phyloP scores from a whole-genome alignment of 2,113 vertebrate genomes.

The Columba janthina region DNA sequence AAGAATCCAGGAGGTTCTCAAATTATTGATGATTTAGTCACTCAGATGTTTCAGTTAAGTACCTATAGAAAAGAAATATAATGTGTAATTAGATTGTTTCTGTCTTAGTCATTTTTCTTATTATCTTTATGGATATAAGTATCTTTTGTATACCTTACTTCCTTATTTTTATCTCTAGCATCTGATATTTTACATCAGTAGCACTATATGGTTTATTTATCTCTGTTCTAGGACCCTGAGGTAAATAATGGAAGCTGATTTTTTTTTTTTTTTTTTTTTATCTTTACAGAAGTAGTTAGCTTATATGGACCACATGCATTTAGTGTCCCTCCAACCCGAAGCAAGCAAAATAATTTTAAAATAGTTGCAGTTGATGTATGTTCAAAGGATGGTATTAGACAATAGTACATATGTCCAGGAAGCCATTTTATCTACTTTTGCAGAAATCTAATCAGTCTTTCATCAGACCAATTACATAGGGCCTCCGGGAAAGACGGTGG shows the following conservation, averaged over 20 bases:
- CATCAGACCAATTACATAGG: neutral
- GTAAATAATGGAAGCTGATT: neutral
- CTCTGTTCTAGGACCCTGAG: neutral
- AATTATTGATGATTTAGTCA: neutral
- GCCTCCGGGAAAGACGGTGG: neutral
- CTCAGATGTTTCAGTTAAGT: neutral
- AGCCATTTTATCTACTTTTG: neutral
- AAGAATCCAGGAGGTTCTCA: neutral
- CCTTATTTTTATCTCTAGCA: neutral
- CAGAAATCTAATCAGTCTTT: neutral
- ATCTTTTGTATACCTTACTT: neutral
- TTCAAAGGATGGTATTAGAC: neutral
- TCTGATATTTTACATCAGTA: neutral
- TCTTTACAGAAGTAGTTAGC: neutral
- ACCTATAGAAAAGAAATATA: neutral
- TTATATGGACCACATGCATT: neutral
- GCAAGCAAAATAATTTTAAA: neutral
- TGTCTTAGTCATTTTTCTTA: neutral
- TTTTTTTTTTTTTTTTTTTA: neutral
- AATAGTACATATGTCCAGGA: neutral
- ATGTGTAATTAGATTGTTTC: neutral
- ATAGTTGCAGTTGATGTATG: neutral
- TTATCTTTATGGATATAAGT: neutral
- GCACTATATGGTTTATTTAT: neutral
- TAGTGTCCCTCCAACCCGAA: neutral